A percentile compares a stretch with the other conserved stretches of the same genome.
Conservation (phyloP, 2,888 invertebrate species). For the Lapara coniferarum region DNA sequence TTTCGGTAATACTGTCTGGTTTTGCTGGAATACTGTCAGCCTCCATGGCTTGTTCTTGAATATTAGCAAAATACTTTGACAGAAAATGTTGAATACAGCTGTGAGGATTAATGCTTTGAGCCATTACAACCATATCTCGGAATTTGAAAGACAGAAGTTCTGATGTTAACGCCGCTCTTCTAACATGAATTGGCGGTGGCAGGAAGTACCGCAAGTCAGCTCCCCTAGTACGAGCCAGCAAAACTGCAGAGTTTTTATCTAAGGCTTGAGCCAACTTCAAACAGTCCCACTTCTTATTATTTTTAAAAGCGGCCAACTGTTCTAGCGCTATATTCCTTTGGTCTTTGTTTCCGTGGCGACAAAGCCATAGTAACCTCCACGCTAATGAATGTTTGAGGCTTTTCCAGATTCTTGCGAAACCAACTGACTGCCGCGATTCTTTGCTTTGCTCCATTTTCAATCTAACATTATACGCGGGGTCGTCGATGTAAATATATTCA, state of each 20-base stretch:
- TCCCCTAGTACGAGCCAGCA: slow-evolving; percentile 88
- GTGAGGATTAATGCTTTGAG: slow-evolving; percentile 62
- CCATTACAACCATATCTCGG: slow-evolving; percentile 57
- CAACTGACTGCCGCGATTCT: slow-evolving; percentile 57
- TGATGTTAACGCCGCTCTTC: slow-evolving; percentile 61
- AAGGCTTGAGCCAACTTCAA: slow-evolving; percentile 90
- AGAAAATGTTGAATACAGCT: slow-evolving; percentile 71
- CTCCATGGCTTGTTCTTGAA: slow-evolving; percentile 71
- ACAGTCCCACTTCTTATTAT: slow-evolving; percentile 87
- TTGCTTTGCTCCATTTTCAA: slow-evolving; percentile 59
- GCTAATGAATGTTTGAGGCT: slow-evolving; percentile 86
- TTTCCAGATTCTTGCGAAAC: slow-evolving; percentile 82
- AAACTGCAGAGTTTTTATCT: slow-evolving; percentile 89
- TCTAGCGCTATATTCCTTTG: slow-evolving; percentile 86
- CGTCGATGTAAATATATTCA: slow-evolving; percentile 78
- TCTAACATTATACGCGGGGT: slow-evolving; percentile 62
- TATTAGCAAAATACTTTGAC: slow-evolving; percentile 68
- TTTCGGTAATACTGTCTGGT: slow-evolving; percentile 72
- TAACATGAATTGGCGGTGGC: slow-evolving; percentile 85
- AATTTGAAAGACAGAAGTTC: slow-evolving; percentile 73
- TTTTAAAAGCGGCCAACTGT: slow-evolving; percentile 86
- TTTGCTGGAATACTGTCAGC: slow-evolving; percentile 67
- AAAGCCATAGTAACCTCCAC: slow-evolving; percentile 86
- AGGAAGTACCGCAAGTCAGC: slow-evolving; percentile 90
- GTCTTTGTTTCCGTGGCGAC: slow-evolving; percentile 85